phyloP scores from a whole-genome alignment of 1,140 invertebrate genomes.

The Dreissena polymorpha region DNA sequence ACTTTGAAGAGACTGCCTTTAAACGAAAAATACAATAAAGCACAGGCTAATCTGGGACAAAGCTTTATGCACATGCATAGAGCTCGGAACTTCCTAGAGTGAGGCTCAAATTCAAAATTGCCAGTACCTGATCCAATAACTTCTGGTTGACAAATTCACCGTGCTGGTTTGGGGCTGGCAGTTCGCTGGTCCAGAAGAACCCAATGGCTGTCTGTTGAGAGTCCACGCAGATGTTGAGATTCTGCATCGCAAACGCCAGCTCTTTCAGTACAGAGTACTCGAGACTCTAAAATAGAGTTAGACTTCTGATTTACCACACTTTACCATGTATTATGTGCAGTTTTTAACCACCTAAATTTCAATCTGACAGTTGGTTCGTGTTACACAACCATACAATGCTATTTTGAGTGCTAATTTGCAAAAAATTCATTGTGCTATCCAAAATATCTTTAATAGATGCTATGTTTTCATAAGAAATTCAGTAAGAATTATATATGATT shows the following conservation, averaged over 20 bases:
- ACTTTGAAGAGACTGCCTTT: not conserved
- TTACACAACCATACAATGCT: no score
- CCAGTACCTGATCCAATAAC: slow-evolving; percentile 57
- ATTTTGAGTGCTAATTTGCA: no score
- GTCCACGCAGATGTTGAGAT: slow-evolving; percentile 64
- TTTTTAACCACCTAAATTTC: no score
- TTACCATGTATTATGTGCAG: no score
- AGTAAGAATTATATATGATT: no score
- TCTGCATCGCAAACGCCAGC: slow-evolving; percentile 58
- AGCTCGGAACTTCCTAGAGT: not conserved
- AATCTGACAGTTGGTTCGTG: no score
- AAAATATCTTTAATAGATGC: no score
- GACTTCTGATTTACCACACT: no score
- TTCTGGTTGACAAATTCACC: slow-evolving; percentile 67
- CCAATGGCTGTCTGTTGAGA: slow-evolving; percentile 58
- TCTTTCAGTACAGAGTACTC: slow-evolving; percentile 71
- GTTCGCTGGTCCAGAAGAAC: slow-evolving; percentile 66
- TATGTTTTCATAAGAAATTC: no score
- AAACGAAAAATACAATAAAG: not conserved
- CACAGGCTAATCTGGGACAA: no score
- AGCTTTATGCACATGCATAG: no score
- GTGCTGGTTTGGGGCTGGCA: slow-evolving; percentile 59
- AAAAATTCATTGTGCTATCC: no score
- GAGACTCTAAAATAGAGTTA: slow-evolving; percentile 60
- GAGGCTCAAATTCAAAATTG: not conserved